Base-by-base conservation (phyloP, 2,797 vertebrate genomes). In the Falco columbarius region DNA sequence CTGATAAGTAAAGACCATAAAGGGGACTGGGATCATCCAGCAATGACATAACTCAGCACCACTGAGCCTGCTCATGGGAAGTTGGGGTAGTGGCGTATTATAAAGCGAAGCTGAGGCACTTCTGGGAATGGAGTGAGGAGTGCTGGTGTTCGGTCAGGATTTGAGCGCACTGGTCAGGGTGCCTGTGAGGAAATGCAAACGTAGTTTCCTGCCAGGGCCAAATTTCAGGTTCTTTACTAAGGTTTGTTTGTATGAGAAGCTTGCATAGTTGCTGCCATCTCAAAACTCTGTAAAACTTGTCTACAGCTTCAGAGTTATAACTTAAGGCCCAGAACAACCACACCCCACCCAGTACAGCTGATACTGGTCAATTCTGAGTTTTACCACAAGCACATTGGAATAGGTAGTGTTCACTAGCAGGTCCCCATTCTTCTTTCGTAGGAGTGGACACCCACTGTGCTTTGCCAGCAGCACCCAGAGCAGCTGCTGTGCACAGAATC, bases 361-460 rank as follows among this genome's bases (percentile, higher is more conserved):
- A 13, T 22, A 8, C n/a, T 9, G 22, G 19, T 34, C 32, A 10
- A 2, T 13, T 42, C 12, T 38, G 49, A 11, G 32, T 27, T 38
- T 46, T 29, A 27, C 42, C 72, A 14, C 42, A 14, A 21, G 9
- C 24, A 3, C 12, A 10, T 8, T 12, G 11, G 38, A 16, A 52
- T 1, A 15, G 30, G 19, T 4, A 4, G 20, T 3, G 34, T 16
- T 54, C 14, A 19, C 8, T 3, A 7, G 6, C 6, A 9, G n/a
- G 30, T 26, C 38, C 38, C 59, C 12, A 4, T n/a, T 27, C 62
- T 14, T 19, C 3, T 29, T 19, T 2, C 1, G 0, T 13, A 34
- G 1, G 65, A 27, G 11, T 6, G 24, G 36, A 4, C 4, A 20
- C 26, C 2, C 19, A 0, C 4, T 6, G 23, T 23, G 63, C 38